Evolutionary conservation across 2,797 vertebrate genomes (phyloP), one percentile per base, ranked within the genome.

Genomic region (Buphagus erythrorhynchus): DNA sequence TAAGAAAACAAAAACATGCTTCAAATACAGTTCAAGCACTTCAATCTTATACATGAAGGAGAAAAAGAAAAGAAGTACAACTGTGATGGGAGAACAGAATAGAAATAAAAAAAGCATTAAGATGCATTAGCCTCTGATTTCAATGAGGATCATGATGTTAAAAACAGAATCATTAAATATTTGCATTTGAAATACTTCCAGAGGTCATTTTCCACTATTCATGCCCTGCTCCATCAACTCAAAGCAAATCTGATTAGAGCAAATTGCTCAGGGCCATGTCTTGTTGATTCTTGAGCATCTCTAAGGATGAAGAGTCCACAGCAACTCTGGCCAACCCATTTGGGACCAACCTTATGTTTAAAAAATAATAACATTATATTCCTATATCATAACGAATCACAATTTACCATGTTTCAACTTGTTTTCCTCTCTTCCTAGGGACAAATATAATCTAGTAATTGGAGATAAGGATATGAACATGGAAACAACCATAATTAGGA

Each of bases 201-300:
- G 35, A 69, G 8, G 21, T 62, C 35, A 69, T 5, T 0, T 3
- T 43, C 24, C 43, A 35, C 21, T 10, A 11, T 18, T n/a, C 17
- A 35, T 0, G 0, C 24, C 6, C 9, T 12, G 6, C 13, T 21
- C 10, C 13, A 71, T 17, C 6, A 38, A 28, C 9, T 69, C 43
- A 81, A 66, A 77, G 7, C 8, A 84, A 48, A n/a, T 31, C 25
- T 20, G 72, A 66, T 51, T 18, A 59, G 15, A 58, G 5, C 7
- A 83, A 62, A 65, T 77, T 58, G 5, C 38, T 83, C 51, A 71
- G 43, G 25, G 25, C 10, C 4, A 7, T 14, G 12, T 65, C 10
- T 52, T 57, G 26, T 17, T 52, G 21, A 52, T 46, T 83, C 25
- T 24, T 52, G 33, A 65, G 9, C 33, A 84, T 52, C 21, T 46